Evolutionary conservation across 2,797 vertebrate genomes (phyloP).

Genomic region (Propithecus deckenii): DNA sequence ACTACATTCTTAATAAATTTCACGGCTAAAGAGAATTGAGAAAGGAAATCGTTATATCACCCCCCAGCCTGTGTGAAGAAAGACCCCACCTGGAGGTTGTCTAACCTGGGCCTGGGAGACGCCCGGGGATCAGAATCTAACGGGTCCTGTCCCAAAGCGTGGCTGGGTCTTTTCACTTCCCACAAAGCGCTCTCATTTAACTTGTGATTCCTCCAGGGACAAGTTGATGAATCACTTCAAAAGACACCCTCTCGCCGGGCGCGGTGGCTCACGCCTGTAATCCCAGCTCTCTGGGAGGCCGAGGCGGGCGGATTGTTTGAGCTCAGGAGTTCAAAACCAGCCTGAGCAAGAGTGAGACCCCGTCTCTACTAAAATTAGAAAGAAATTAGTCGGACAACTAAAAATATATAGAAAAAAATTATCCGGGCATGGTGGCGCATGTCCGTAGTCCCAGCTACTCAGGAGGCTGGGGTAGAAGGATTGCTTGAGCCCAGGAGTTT

Average conservation of each 20-base stretch:
- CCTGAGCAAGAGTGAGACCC: too few species aligned
- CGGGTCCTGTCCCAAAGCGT: background rate
- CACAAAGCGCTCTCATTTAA: background rate
- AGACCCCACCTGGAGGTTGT: background rate
- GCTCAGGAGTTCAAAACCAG: too few species aligned
- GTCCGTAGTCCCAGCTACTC: too few species aligned
- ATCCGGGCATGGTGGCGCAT: too few species aligned
- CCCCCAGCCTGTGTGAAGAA: background rate
- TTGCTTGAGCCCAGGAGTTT: too few species aligned
- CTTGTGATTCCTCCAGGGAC: background rate
- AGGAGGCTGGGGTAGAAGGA: too few species aligned
- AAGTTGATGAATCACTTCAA: slow-evolving; percentile 37
- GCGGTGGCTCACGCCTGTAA: too few species aligned
- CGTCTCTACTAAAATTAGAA: too few species aligned
- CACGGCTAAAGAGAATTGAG: background rate
- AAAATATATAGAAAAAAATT: too few species aligned
- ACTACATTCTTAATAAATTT: background rate
- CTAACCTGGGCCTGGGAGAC: background rate
- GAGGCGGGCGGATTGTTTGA: too few species aligned
- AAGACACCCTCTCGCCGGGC: slow-evolving; percentile 22
- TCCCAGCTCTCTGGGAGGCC: too few species aligned
- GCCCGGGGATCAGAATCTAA: background rate
- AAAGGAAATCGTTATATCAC: background rate
- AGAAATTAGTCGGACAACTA: too few species aligned
- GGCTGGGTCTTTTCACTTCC: background rate